Conservation (phyloP, 2,888 invertebrate species). For the Hecatera dysodea region DNA sequence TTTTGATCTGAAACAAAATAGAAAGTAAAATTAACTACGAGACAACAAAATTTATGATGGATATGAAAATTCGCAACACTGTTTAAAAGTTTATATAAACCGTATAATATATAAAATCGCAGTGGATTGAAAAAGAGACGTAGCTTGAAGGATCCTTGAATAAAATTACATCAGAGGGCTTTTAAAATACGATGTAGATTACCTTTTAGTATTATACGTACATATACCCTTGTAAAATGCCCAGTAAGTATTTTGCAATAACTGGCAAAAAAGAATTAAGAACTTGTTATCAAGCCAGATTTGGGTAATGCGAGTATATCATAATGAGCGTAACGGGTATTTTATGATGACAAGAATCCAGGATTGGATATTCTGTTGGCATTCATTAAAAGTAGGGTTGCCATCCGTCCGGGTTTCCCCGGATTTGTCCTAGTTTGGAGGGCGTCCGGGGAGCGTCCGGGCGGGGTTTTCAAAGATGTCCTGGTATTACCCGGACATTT, state of each 20-base stretch:
- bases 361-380: constrained; percentile 31
- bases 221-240: neutral
- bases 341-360: constrained; percentile 45
- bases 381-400: constrained; percentile 30
- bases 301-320: constrained; percentile 15
- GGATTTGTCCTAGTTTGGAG: no score
- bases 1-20: constrained; percentile 78
- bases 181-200: neutral
- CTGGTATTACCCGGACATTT: no score
- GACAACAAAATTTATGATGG: neutral
- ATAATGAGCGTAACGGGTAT: constrained; percentile 17
- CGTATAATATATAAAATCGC: neutral
- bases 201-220: neutral
- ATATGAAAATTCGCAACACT: neutral
- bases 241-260: neutral
- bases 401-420: no score
- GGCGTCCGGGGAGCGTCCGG: no score
- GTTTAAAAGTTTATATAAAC: neutral
- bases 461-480: no score
- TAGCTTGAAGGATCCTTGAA: neutral
- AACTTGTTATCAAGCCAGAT: constrained; percentile 20
- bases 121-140: neutral
- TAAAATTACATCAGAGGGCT: constrained; percentile 1
- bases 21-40: constrained; percentile 22
- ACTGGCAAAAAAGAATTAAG: constrained; percentile 11